Base-by-base conservation (phyloP, 1,140 invertebrate species). In the Pseudoatta argentina region DNA sequence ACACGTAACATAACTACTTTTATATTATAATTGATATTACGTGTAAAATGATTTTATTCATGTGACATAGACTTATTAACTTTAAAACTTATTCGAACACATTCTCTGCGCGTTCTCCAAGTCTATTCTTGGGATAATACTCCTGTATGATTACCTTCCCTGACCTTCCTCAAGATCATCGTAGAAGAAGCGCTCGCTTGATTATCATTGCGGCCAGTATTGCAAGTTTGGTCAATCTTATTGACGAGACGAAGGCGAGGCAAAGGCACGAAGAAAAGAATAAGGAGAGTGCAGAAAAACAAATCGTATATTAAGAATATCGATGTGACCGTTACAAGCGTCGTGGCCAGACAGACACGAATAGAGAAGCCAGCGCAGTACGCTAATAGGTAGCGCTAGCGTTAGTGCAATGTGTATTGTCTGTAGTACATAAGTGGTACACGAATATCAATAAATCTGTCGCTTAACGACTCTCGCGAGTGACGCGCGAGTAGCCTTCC, bases 171-270 rank as follows among this genome's bases (percentile, higher is more conserved):
- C 4, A 1, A 30, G 12, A 48, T 2, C n/a, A 4, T n/a, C 12
- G 10, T 16, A 63, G 39, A 34, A 73, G 21, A 27, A 44, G 16
- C 44, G 3, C 2, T 53, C 30, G 44, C 77, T 67, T 57, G 78
- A 59, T 59, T 27, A 44, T 6, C 18, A 3, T 18, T 21, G 63
- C 48, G 77, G 4, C 34, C 67, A 3, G 55, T 48, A 44, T 44
- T 24, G 71, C 39, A 59, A 63, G 79, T 83, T 88, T 24, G 86
- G 16, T 30, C 78, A 51, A 61, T 87, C 85, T 18, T n/a, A n/a
- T n/a, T n/a, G n/a, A n/a, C n/a, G n/a, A n/a, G n/a, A n/a, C n/a
- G n/a, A n/a, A n/a, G n/a, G n/a, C n/a, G n/a, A n/a, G n/a, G n/a
- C n/a, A n/a, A n/a, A n/a, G n/a, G n/a, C n/a, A n/a, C n/a, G n/a